Conservation (phyloP, 1,140 invertebrate genomes). For the Pogonomyrmex californicus region DNA sequence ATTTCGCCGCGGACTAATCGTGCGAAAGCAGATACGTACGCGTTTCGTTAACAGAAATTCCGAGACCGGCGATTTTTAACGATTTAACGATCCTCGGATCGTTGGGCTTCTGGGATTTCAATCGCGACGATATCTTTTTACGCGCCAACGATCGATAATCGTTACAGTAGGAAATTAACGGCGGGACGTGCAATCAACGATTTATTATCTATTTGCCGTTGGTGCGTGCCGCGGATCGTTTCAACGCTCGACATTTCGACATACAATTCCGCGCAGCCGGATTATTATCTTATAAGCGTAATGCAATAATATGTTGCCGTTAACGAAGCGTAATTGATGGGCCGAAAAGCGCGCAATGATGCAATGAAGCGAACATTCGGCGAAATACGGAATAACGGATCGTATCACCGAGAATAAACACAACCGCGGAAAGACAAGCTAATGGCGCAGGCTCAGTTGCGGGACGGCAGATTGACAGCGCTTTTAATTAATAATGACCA, state of each 20-base stretch:
- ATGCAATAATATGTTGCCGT: constrained; percentile 7
- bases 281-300: constrained; percentile 23
- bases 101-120: background rate
- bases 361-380: background rate
- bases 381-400: constrained; percentile 2
- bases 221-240: background rate
- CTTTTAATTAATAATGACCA: constrained; percentile 60
- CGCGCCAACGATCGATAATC: background rate
- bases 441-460: background rate
- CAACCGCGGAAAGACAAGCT: constrained; percentile 18
- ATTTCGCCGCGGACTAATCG: background rate
- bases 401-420: constrained; percentile 16
- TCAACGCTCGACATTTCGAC: constrained; percentile 13
- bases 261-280: constrained; percentile 12
- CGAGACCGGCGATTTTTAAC: background rate
- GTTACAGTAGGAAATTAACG: background rate
- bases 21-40: background rate
- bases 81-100: background rate
- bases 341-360: constrained; percentile 8
- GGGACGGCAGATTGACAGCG: constrained; percentile 41
- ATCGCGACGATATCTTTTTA: background rate
- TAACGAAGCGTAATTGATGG: constrained; percentile 35
- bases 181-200: background rate
- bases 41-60: background rate
- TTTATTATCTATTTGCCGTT: constrained; percentile 11